Percentiles rank a stretch among this genome's conserved stretches.
Evolutionary conservation across 2,113 vertebrate species (phyloP).

Genomic region (Takifugu flavidus): DNA sequence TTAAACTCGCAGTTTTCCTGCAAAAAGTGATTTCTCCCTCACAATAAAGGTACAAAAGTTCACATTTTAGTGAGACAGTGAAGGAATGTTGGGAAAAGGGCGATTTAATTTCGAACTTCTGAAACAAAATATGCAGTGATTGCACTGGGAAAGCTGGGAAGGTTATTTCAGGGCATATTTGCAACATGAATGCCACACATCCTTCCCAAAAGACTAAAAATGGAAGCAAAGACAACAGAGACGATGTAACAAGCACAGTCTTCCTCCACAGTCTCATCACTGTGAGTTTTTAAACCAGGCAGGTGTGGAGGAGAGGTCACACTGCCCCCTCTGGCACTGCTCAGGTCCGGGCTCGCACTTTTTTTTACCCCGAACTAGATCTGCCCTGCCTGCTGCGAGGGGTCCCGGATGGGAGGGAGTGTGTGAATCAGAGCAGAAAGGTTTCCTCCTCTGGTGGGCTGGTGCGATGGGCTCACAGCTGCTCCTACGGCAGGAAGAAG

Average conservation of each 20-base stretch:
- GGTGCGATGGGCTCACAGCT: slow-evolving; percentile 25
- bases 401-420: slow-evolving; percentile 41
- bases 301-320: slow-evolving; percentile 22
- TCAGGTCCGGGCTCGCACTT: slow-evolving; percentile 10
- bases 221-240: background rate
- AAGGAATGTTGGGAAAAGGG: no score
- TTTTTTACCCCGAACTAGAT: slow-evolving; percentile 16
- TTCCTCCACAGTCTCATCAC: slow-evolving; percentile 9
- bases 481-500: slow-evolving; percentile 79
- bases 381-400: slow-evolving; percentile 18
- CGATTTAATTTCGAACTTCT: no score
- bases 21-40: no score
- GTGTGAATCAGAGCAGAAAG: slow-evolving; percentile 15
- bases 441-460: slow-evolving; percentile 29
- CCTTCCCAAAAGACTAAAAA: background rate
- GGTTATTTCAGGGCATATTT: no score
- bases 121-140: no score
- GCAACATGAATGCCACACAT: no score
- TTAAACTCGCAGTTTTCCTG: background rate
- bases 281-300: slow-evolving; percentile 14
- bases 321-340: background rate
- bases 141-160: no score
- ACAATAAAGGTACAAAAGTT: no score
- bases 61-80: no score
- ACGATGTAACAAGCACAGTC: background rate